Conservation (phyloP, 2,113 vertebrate genomes). For the Riparia riparia region DNA sequence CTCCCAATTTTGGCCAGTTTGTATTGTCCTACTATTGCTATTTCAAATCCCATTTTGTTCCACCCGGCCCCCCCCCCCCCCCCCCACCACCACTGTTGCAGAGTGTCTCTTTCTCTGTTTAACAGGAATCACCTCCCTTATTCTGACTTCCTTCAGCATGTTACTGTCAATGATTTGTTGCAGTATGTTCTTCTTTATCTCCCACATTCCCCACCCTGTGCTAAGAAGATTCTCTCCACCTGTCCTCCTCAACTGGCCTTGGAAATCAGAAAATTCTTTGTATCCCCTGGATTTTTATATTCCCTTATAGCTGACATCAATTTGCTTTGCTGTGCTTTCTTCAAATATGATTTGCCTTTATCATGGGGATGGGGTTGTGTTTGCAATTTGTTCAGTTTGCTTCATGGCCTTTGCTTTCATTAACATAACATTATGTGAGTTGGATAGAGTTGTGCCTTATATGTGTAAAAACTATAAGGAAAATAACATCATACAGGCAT, state of each 20-base stretch:
- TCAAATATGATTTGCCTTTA: background rate
- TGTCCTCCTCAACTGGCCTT: background rate
- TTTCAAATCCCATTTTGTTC: background rate
- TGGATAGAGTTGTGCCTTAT: background rate
- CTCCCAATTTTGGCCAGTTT: background rate
- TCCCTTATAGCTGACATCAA: background rate
- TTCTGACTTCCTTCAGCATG: slow-evolving; percentile 3
- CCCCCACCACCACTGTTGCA: too few species aligned
- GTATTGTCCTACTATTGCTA: background rate
- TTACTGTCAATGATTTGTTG: slow-evolving; percentile 35
- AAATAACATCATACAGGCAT: background rate
- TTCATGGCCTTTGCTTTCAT: background rate
- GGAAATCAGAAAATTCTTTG: slow-evolving; percentile 29
- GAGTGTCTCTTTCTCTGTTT: background rate
- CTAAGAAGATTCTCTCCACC: slow-evolving; percentile 14
- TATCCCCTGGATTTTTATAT: slow-evolving; percentile 26
- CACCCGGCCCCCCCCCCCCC: too few species aligned
- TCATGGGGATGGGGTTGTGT: background rate
- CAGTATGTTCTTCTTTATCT: background rate
- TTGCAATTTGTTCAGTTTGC: background rate
- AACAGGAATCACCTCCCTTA: background rate
- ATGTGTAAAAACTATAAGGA: background rate
- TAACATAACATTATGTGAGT: background rate
- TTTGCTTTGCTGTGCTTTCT: background rate
- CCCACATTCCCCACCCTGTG: background rate